Conservation (phyloP, 2,113 vertebrate species). For the Cavia porcellus region DNA sequence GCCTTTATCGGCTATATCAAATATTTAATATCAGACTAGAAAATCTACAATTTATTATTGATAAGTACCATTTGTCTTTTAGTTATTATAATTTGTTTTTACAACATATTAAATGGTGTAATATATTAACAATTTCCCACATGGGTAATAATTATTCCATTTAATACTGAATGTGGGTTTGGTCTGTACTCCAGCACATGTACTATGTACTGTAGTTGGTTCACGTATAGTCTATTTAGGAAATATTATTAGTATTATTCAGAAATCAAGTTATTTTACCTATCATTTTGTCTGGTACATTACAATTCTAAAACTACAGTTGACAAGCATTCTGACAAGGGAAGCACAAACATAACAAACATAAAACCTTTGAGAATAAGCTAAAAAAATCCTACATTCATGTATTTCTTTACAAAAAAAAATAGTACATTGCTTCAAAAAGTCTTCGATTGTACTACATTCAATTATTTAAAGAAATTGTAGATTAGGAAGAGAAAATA, state of each 20-base stretch:
- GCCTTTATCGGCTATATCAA: not conserved
- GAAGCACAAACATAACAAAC: not conserved
- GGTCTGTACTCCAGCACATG: not conserved
- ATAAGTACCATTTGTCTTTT: not conserved
- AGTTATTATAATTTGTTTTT: not conserved
- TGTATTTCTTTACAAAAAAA: not conserved
- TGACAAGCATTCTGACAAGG: not conserved
- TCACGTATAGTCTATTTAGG: not conserved
- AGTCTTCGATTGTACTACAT: not conserved
- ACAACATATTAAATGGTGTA: not conserved
- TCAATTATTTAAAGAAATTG: not conserved
- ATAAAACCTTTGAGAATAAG: not conserved
- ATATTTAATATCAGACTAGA: not conserved
- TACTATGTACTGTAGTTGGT: not conserved
- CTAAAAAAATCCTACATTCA: not conserved
- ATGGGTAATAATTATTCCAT: not conserved
- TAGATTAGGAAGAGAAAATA: not conserved
- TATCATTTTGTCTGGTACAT: not conserved
- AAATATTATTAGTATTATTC: not conserved
- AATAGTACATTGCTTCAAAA: not conserved
- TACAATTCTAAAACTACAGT: not conserved
- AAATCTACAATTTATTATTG: not conserved
- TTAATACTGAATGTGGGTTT: not conserved
- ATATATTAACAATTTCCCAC: not conserved
- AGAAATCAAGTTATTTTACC: not conserved